Evolutionary conservation across 2,888 invertebrate genomes (phyloP).

Genomic region (Meiosimyza platycephala): DNA sequence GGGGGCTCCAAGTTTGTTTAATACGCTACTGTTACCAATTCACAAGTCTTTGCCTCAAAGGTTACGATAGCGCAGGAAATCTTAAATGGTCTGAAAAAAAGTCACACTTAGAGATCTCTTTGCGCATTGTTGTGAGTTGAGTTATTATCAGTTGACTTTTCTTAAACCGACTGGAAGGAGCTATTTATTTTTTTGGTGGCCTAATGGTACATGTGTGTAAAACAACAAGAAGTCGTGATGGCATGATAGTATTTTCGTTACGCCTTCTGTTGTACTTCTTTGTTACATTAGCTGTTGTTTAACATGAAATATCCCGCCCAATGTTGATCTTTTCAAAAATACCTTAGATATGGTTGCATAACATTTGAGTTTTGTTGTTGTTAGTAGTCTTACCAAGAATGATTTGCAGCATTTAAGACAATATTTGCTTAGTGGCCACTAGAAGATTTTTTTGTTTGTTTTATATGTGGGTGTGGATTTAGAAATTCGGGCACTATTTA

Average conservation of each 20-base stretch:
- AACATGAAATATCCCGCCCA: background rate
- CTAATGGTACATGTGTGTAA: background rate
- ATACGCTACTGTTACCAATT: no score
- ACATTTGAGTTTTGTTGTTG: background rate
- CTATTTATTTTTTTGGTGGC: background rate
- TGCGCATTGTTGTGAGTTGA: background rate
- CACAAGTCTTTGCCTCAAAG: no score
- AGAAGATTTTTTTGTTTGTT: background rate
- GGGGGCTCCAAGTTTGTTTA: no score
- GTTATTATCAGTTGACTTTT: slow-evolving; percentile 1
- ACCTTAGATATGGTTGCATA: slow-evolving; percentile 1
- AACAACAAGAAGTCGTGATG: slow-evolving; percentile 9
- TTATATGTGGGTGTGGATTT: background rate
- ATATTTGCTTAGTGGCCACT: background rate
- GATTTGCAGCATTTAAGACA: background rate
- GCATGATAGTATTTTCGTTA: background rate
- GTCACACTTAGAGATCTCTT: no score
- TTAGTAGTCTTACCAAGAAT: background rate
- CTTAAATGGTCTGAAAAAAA: no score
- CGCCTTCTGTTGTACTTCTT: background rate
- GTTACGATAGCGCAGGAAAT: no score
- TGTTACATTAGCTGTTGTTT: no score
- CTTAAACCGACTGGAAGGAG: background rate
- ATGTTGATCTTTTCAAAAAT: background rate
- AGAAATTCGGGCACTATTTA: background rate